Conservation (phyloP, 2,888 invertebrate species). For the Thereva nobilitata region DNA sequence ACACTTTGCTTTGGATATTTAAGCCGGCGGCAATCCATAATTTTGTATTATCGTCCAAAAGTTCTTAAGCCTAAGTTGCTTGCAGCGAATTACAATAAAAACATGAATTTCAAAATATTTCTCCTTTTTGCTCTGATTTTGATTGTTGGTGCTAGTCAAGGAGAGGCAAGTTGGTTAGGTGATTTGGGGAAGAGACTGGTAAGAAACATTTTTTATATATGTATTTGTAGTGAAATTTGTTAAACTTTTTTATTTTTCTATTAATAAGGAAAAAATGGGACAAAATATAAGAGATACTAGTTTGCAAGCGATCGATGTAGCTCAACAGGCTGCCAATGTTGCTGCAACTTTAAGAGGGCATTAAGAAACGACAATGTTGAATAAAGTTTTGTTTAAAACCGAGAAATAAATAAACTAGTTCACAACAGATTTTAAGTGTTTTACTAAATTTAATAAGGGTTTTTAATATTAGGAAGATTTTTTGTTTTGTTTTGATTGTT, state of each 20-base stretch:
- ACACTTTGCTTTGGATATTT: too few species aligned
- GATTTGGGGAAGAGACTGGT: conserved; percentile 15
- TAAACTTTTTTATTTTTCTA: background rate
- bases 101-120: conserved; percentile 25
- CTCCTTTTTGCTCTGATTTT: conserved; percentile 3
- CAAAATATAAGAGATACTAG: conserved; percentile 16
- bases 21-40: too few species aligned
- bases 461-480: too few species aligned
- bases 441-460: too few species aligned
- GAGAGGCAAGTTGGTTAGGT: background rate
- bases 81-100: background rate
- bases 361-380: background rate
- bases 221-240: background rate
- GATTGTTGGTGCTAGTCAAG: background rate
- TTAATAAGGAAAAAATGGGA: conserved; percentile 18
- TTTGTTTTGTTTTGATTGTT: too few species aligned
- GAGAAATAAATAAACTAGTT: too few species aligned
- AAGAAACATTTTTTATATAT: background rate
- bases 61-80: too few species aligned
- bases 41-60: too few species aligned
- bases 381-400: too few species aligned
- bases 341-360: conserved; percentile 10
- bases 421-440: too few species aligned
- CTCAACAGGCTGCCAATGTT: conserved; percentile 22
- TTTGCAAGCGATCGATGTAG: conserved; percentile 5